phyloP scores from a whole-genome alignment of 2,797 vertebrate genomes.

The Lepus oiostolus region DNA sequence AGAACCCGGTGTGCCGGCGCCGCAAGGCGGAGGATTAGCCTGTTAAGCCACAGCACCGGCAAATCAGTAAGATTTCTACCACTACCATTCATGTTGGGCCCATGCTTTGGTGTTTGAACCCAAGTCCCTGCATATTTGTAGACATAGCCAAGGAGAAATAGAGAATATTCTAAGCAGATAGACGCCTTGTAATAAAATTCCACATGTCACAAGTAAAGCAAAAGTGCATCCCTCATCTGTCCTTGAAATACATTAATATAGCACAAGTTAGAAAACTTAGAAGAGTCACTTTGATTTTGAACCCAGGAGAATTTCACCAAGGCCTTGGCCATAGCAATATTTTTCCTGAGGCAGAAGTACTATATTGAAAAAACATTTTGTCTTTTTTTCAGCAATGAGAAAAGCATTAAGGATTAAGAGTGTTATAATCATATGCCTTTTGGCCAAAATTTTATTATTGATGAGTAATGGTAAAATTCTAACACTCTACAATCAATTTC shows the following conservation, averaged over 20 bases:
- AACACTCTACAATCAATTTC: constrained; percentile 15
- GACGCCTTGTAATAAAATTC: constrained; percentile 33
- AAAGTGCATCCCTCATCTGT: constrained; percentile 44
- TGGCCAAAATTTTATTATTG: constrained; percentile 42
- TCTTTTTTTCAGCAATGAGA: neutral
- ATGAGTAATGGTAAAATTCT: neutral
- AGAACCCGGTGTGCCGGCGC: no score
- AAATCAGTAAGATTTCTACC: neutral
- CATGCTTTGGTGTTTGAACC: neutral
- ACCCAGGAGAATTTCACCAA: constrained; percentile 57
- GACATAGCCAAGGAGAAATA: neutral
- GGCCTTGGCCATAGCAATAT: neutral
- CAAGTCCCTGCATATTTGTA: neutral
- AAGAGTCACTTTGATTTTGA: constrained; percentile 52
- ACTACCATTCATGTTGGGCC: neutral
- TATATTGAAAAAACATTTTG: constrained; percentile 27
- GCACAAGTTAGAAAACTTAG: constrained; percentile 39
- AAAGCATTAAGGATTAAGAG: constrained; percentile 49
- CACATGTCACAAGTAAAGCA: constrained; percentile 35
- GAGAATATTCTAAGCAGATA: neutral
- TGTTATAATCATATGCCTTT: constrained; percentile 10
- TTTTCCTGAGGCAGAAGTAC: constrained; percentile 5
- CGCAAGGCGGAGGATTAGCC: no score
- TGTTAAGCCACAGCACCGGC: no score
- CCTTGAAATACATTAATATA: constrained; percentile 54